Base-by-base conservation (phyloP, 2,888 invertebrate species). In the Ichneumoninae sp. region DNA sequence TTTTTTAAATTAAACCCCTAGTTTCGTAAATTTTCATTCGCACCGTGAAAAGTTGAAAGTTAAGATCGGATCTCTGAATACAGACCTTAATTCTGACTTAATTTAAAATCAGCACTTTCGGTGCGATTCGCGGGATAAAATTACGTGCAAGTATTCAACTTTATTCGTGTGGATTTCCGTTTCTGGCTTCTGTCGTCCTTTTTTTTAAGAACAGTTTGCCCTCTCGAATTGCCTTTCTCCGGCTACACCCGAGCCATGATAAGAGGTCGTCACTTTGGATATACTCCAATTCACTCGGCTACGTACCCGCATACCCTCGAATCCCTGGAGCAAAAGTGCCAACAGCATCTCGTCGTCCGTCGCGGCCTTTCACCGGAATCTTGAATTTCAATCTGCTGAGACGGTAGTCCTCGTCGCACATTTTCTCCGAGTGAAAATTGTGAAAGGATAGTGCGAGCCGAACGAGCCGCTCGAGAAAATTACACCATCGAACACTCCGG, bases 361-460 rank as follows among this genome's bases (percentile, higher is more conserved):
- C 57, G 82, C 77, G 77, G 77, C 82, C 82, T 82, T 82, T 82
- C 82, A 77, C 82, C 77, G 47, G 47, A 82, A 77, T 77, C 77
- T 82, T 71, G 65, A 82, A 71, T 82, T 77, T 77, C 77, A 82
- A 77, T 82, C 77, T 69, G 26, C 33, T 65, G 65, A 62, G 62
- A 62, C 62, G 13, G 16, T 13, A 33, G 16, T 62, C 62, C 62
- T 62, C 62, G 62, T 62, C 62, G 62, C 65, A 77, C 71, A 82
- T 82, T 82, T 82, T 71, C 82, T 77, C 70, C 70, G 52, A 71
- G 71, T 82, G 82, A 77, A 82, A 82, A 82, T 82, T 77, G 82
- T 82, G 82, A 82, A 82, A 82, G 82, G 82, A 82, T 60, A 69
- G 65, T 57, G 54, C 19, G 22, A 70, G 62, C 70, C n/a, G 36